phyloP scores from a whole-genome alignment of 2,888 invertebrate genomes.

The Dromius quadrimaculatus region DNA sequence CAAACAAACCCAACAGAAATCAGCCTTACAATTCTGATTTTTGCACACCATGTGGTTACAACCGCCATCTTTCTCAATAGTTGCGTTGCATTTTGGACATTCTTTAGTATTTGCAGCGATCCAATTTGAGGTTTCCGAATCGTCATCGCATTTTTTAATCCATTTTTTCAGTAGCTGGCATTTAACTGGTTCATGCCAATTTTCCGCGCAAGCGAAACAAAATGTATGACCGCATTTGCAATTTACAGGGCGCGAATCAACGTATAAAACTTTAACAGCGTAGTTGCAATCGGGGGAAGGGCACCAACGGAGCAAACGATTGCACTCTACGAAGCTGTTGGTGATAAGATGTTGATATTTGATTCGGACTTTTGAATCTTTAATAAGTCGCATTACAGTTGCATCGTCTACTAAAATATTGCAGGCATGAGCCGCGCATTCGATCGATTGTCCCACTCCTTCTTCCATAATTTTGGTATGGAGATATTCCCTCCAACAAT shows the following conservation, averaged over 20 bases:
- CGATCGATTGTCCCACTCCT: constrained; percentile 95
- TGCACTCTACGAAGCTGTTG: constrained; percentile 99
- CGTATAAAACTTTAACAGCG: constrained; percentile 90
- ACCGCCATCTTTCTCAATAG: constrained; percentile 96
- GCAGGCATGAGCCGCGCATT: constrained; percentile 97
- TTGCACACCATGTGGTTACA: constrained; percentile 99
- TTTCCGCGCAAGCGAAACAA: constrained; percentile 96
- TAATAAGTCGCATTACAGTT: constrained; percentile 92
- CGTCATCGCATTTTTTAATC: constrained; percentile 99
- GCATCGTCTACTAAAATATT: constrained; percentile 98
- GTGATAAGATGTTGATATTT: constrained; percentile 98
- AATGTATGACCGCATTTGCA: constrained; percentile 96
- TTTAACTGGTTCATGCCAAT: constrained; percentile 98
- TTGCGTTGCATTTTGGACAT: constrained; percentile 98
- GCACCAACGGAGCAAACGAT: constrained; percentile 96
- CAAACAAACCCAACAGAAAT: constrained; percentile 99
- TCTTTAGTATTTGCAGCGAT: constrained; percentile 99
- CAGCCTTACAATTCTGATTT: constrained; percentile 97
- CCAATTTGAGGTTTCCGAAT: constrained; percentile 99
- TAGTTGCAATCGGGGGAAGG: constrained; percentile 98
- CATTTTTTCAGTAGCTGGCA: constrained; percentile 93
- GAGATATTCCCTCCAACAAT: constrained; percentile 97
- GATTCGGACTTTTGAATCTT: constrained; percentile 87
- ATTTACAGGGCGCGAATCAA: constrained; percentile 90
- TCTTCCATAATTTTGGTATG: constrained; percentile 99